A percentile compares a stretch with the other conserved stretches of the same genome.
Evolutionary conservation across 2,797 vertebrate species (phyloP).

Genomic region (Masticophis lateralis): DNA sequence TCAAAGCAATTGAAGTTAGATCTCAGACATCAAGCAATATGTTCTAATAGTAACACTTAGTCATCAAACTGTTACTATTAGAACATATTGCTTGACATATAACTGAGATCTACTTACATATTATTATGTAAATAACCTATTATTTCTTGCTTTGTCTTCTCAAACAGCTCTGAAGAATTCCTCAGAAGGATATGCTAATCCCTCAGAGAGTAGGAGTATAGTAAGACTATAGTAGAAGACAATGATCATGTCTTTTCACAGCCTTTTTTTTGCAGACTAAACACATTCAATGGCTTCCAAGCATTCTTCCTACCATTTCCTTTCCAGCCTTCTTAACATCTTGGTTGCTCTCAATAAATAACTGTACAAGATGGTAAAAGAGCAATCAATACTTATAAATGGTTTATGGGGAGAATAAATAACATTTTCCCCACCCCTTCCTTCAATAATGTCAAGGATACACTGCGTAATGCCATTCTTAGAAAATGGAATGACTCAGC

Average conservation of each 20-base stretch:
- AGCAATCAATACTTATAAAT: not conserved
- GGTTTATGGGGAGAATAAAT: not conserved
- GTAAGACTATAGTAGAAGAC: not conserved
- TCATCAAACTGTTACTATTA: not conserved
- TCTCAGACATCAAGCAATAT: not conserved
- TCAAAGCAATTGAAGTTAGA: not conserved
- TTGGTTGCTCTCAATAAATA: not conserved
- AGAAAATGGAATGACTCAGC: not conserved
- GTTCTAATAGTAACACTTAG: not conserved
- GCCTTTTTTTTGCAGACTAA: not conserved
- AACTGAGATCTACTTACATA: not conserved
- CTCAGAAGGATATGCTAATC: not conserved
- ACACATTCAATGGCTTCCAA: not conserved
- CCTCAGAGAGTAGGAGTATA: not conserved
- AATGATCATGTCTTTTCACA: not conserved
- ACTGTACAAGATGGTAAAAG: not conserved
- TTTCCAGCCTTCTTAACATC: not conserved
- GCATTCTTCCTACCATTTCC: not conserved
- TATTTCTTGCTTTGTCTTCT: not conserved
- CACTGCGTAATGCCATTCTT: not conserved
- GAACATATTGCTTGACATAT: not conserved
- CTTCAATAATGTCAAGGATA: not conserved
- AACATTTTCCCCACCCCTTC: not conserved
- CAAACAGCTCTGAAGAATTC: not conserved
- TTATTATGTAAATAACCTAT: not conserved